A percentile compares a stretch with the other conserved stretches of the same genome.
Conservation (phyloP, 1,140 invertebrate genomes). For the Cardiocondyla obscurior region DNA sequence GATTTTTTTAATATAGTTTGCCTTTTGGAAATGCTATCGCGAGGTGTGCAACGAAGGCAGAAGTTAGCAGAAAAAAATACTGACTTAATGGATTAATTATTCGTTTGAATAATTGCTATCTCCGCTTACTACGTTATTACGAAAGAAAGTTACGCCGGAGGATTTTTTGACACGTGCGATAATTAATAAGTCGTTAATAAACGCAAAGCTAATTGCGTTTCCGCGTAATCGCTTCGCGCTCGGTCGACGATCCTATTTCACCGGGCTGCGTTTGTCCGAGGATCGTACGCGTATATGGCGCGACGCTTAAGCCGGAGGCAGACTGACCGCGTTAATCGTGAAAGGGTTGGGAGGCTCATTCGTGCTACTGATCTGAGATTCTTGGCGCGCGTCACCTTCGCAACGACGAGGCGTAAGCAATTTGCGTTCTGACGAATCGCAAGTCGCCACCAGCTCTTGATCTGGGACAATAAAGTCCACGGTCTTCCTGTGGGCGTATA, state of each 20-base stretch:
- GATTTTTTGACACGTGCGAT: background rate
- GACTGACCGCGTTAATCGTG: slow-evolving; percentile 26
- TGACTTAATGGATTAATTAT: background rate
- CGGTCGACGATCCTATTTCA: slow-evolving; percentile 5
- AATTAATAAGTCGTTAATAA: slow-evolving; percentile 17
- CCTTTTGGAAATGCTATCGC: background rate
- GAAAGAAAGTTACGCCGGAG: background rate
- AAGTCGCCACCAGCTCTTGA: slow-evolving; percentile 60
- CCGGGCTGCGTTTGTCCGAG: background rate
- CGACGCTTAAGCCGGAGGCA: background rate
- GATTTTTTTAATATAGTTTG: background rate
- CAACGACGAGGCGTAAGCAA: slow-evolving; percentile 67
- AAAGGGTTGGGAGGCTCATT: slow-evolving; percentile 22
- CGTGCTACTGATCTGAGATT: slow-evolving; percentile 55
- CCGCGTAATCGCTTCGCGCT: background rate
- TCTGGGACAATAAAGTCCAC: slow-evolving; percentile 73
- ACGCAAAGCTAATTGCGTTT: background rate
- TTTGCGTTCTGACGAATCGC: slow-evolving; percentile 70
- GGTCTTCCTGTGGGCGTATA: slow-evolving; percentile 66
- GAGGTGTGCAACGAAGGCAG: background rate
- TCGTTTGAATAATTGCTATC: background rate
- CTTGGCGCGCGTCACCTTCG: slow-evolving; percentile 59
- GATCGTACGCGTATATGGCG: background rate
- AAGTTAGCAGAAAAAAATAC: background rate
- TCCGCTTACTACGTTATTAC: background rate